Conservation (phyloP, 2,797 vertebrate species). For the Sandelia bainsii region DNA sequence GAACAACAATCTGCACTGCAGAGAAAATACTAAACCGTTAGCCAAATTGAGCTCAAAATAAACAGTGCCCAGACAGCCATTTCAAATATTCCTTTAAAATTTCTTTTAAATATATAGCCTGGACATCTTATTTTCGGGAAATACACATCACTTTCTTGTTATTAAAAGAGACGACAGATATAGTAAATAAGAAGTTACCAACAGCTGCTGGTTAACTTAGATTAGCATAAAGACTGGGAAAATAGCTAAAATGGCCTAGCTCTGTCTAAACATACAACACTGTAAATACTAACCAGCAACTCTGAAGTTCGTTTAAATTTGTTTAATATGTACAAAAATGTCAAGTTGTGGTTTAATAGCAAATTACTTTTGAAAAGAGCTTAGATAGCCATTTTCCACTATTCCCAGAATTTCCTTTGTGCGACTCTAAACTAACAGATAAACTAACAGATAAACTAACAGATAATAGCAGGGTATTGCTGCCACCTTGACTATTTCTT, state of each 20-base stretch:
- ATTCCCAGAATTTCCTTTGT: too few species aligned
- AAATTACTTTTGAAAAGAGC: neutral
- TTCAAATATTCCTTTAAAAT: neutral
- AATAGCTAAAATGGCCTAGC: too few species aligned
- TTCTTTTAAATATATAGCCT: neutral
- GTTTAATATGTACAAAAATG: neutral
- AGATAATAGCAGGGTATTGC: too few species aligned
- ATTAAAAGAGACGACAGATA: neutral
- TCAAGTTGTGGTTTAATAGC: neutral
- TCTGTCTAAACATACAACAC: neutral
- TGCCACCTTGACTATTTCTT: too few species aligned
- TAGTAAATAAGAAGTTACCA: neutral
- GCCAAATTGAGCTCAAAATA: neutral
- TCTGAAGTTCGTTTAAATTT: neutral
- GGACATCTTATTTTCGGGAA: neutral
- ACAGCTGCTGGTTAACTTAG: neutral
- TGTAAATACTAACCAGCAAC: neutral
- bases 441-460: too few species aligned
- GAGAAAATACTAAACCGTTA: constrained; percentile 9
- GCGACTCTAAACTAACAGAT: too few species aligned
- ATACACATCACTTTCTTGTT: neutral
- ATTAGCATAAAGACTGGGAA: too few species aligned
- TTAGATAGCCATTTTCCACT: too few species aligned
- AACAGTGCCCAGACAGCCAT: neutral
- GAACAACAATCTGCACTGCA: constrained; percentile 4